Evolutionary conservation across 2,888 invertebrate species (phyloP).

Genomic region (Dastarcus helophoroides): DNA sequence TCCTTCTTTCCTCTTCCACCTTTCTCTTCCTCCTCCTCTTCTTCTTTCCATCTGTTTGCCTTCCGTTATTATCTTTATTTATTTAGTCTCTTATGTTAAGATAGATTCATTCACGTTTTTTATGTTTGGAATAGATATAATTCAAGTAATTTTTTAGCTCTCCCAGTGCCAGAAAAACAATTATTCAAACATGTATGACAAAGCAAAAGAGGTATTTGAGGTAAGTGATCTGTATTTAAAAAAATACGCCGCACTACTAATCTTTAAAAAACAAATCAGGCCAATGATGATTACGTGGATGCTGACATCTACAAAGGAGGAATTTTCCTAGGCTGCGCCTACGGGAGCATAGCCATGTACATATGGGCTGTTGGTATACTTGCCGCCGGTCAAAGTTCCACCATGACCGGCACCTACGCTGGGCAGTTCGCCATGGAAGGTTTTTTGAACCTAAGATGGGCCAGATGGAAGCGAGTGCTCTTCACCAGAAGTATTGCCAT

Average conservation of each 20-base stretch:
- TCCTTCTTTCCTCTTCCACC: too few species aligned
- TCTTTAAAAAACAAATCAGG: slow-evolving; percentile 21
- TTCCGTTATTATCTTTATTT: too few species aligned
- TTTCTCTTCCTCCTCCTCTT: too few species aligned
- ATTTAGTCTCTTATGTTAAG: too few species aligned
- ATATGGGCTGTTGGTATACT: slow-evolving; percentile 74
- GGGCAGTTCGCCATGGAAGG: slow-evolving; percentile 85
- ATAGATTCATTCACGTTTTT: too few species aligned
- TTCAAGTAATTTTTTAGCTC: too few species aligned
- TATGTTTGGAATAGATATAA: too few species aligned
- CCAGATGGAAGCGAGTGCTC: slow-evolving; percentile 75
- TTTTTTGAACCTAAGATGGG: slow-evolving; percentile 74
- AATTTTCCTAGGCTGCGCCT: slow-evolving; percentile 62
- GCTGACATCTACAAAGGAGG: slow-evolving; percentile 64
- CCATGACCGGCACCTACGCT: slow-evolving; percentile 73
- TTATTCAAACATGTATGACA: slow-evolving; percentile 4
- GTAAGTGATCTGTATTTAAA: slow-evolving; percentile 6
- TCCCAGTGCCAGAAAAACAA: too few species aligned
- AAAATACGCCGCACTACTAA: not conserved
- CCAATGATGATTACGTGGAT: slow-evolving; percentile 41
- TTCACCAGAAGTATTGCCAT: slow-evolving; percentile 80
- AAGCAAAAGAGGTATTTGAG: slow-evolving; percentile 8
- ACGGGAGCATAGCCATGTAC: slow-evolving; percentile 62
- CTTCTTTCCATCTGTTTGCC: too few species aligned
- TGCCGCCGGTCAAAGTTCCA: slow-evolving; percentile 72